Percentiles rank a stretch among this genome's conserved stretches.
These are phyloP conservation scores for Nycticryphes semicollaris DNA, from an alignment of 2,113 vertebrate genomes.

Conservation along the genomic window DNA sequence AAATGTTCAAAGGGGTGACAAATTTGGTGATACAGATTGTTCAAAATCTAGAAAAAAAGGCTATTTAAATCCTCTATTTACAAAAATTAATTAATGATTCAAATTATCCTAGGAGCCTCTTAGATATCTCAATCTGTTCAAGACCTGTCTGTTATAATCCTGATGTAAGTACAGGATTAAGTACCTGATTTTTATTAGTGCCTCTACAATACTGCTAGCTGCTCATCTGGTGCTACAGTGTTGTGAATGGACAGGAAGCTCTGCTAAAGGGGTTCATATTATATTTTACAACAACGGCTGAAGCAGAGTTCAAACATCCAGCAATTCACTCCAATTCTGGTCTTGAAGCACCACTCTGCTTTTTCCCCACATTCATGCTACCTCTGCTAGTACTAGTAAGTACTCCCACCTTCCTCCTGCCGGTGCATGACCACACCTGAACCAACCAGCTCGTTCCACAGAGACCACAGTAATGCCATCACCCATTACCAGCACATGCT, in stretches of 20 bases:
- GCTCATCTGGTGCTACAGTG: neutral
- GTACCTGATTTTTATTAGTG: neutral
- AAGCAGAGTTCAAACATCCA: neutral
- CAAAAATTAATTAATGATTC: neutral
- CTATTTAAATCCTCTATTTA: neutral
- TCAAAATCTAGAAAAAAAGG: neutral
- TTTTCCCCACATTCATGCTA: neutral
- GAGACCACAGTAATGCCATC: neutral
- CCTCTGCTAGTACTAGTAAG: neutral
- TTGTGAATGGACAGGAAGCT: neutral
- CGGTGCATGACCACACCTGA: neutral
- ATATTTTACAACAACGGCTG: neutral
- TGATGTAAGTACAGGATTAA: neutral
- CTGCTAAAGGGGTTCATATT: neutral
- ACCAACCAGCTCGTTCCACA: fast-evolving
- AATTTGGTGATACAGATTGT: neutral
- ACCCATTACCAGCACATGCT: neutral
- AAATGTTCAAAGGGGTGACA: neutral
- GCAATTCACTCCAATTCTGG: neutral
- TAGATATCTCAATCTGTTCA: neutral
- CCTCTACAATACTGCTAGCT: neutral
- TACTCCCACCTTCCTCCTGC: neutral
- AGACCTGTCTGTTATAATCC: neutral
- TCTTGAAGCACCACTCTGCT: neutral
- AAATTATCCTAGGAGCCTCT: neutral